Evolutionary conservation across 2,888 invertebrate genomes (phyloP).

Genomic region (Calliphora vomitoria): DNA sequence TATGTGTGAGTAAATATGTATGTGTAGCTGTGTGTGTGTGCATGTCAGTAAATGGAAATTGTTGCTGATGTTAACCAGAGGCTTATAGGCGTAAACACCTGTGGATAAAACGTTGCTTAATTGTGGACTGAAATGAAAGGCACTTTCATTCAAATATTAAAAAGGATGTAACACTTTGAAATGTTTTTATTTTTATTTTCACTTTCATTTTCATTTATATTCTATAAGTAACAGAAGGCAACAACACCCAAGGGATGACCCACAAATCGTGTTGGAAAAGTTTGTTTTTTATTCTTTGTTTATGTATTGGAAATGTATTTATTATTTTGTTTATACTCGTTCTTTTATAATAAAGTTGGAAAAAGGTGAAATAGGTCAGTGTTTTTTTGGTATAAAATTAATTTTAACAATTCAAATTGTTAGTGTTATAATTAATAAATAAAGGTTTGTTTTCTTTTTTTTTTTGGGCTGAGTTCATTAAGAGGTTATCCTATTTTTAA

Average conservation of each 20-base stretch:
- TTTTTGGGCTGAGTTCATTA: neutral
- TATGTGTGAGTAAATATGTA: neutral
- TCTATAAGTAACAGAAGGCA: neutral
- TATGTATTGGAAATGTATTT: constrained; percentile 9
- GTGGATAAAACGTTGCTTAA: constrained; percentile 50
- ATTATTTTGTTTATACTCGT: neutral
- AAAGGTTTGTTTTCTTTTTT: neutral
- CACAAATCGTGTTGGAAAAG: constrained; percentile 37
- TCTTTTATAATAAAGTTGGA: neutral
- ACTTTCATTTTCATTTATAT: constrained; percentile 37
- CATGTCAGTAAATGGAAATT: neutral
- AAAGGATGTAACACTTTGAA: constrained; percentile 58
- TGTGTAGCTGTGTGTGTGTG: neutral
- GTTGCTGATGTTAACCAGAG: constrained; percentile 6
- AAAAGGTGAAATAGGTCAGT: constrained; percentile 26
- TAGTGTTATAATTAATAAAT: neutral
- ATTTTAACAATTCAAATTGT: neutral
- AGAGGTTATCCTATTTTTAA: neutral
- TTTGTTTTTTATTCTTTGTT: neutral
- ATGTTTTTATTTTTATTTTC: constrained; percentile 24
- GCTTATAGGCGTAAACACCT: constrained; percentile 59
- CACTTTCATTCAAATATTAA: constrained; percentile 61
- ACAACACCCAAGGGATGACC: constrained; percentile 42
- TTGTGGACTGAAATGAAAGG: constrained; percentile 54
- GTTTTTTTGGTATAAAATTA: constrained; percentile 12